Evolutionary conservation across 1,140 invertebrate species (phyloP), one percentile per base, ranked within the genome.

Genomic region (Bombus fervidus): DNA sequence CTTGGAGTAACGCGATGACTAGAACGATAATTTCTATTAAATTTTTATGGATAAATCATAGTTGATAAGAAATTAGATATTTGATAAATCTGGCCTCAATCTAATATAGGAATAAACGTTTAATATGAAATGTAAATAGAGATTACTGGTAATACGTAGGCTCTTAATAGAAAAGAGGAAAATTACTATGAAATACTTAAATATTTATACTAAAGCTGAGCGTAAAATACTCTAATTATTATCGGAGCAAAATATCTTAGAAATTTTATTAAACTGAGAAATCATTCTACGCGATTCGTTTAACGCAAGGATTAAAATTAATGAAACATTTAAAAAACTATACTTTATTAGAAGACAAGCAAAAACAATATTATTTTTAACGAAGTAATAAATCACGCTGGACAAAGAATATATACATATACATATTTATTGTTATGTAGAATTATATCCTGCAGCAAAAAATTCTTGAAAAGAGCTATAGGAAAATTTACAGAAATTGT

Each of bases 61-160:
- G 18, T 12, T 15, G 37, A 78, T 78, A 78, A 78, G 39, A 41
- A 66, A 41, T 78, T 43, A 43, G n/a, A 66, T 66, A 64, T 43
- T 43, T 10, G 13, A 64, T 6, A 18, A 43, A 78, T 12, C 43
- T 76, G 31, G 6, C 9, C 28, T 47, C 31, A 25, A 53, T 47
- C 8, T 34, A 53, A 41, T 3, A 12, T 74, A 53, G 47, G 43
- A 15, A 34, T 28, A 22, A 74, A 74, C 72, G 8, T 2, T 10
- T 34, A 72, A 37, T n/a, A n/a, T 72, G 39, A 43, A n/a, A 41
- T 43, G 2, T 28, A 41, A 72, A 4, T 18, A n/a, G 39, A 43
- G n/a, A 41, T 6, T 13, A 15, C 13, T 15, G n/a, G 39, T 15
- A 37, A 68, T 9, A 2, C 13, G 15, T 66, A 3, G 31, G 8